Conservation (phyloP, 2,113 vertebrate genomes). For the Coryphaenoides rupestris region DNA sequence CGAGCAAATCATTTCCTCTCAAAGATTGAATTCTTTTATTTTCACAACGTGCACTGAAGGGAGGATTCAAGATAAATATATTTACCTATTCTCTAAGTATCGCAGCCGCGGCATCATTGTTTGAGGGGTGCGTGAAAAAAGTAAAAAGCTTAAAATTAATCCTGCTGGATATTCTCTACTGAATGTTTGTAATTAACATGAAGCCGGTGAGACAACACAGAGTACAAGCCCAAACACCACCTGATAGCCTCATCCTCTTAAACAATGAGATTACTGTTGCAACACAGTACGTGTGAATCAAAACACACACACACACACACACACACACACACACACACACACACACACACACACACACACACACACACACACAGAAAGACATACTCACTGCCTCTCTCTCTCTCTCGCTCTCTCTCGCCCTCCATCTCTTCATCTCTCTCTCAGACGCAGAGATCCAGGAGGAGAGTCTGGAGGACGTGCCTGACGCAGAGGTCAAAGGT, state of each 20-base stretch:
- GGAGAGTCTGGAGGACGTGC: constrained; percentile 45
- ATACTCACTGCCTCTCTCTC: too few species aligned
- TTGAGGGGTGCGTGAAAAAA: constrained; percentile 21
- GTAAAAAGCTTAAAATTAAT: too few species aligned
- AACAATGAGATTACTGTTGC: constrained; percentile 25
- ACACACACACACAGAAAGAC: too few species aligned
- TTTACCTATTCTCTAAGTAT: neutral
- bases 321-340: too few species aligned
- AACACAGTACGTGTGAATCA: neutral
- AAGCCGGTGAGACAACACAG: constrained; percentile 26
- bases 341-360: too few species aligned
- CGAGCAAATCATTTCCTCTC: too few species aligned
- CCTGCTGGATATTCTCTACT: constrained; percentile 14
- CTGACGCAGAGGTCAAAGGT: constrained; percentile 55
- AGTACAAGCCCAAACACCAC: constrained; percentile 22
- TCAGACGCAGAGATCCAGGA: constrained; percentile 59
- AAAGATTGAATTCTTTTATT: too few species aligned
- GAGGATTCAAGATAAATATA: too few species aligned
- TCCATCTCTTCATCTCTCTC: neutral
- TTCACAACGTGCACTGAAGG: too few species aligned
- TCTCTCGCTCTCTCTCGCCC: too few species aligned
- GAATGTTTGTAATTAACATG: constrained; percentile 39
- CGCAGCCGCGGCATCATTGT: constrained; percentile 25
- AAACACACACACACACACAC: too few species aligned
- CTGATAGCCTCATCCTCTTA: constrained; percentile 22